Base-by-base conservation (phyloP, 2,113 vertebrate species). In the Sinocyclocheilus anophthalmus region DNA sequence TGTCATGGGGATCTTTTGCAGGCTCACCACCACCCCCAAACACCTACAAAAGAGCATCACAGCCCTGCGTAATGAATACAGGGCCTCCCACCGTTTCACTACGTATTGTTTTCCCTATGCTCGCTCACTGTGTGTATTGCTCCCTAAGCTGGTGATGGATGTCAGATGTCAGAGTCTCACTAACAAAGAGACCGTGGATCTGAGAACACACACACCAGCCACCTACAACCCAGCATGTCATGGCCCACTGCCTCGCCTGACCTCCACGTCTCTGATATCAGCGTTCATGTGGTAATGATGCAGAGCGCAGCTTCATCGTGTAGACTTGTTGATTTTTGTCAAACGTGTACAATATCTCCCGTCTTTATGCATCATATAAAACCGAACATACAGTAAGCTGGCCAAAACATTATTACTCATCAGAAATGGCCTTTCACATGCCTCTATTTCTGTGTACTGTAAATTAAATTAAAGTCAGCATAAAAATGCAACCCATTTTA, bases 81-180 rank as follows among this genome's bases (percentile, higher is more conserved):
- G 78, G 85, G 90, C 93, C 90, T 92, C 93, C 93, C 92, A 87
- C 93, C 75, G 90, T 90, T 89, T 90, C 88, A 91, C 90, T 67
- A 84, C 67, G 42, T 77, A 92, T 94, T 94, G 93, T 94, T 76
- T 90, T 91, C 59, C 86, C 50, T 70, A 80, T 91, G 92, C 91
- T 92, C 88, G 79, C 85, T 88, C 88, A 87, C 88, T 90, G 89
- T 92, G 91, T 92, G 90, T 91, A 88, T 89, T 92, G 86, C 90
- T 91, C 76, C 20, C 89, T 92, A 80, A 92, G 91, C 90, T 91
- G 84, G 88, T 94, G 94, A 94, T 94, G 93, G 93, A 93, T 94
- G 94, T 94, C 91, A 24, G 91, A 92, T 92, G 57, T 80, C 85
- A 83, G 79, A 84, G 83, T 85, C 84, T 86, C 67, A 37, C 86